Evolutionary conservation across 2,888 invertebrate species (phyloP).

Genomic region (Drosophila greeni): DNA sequence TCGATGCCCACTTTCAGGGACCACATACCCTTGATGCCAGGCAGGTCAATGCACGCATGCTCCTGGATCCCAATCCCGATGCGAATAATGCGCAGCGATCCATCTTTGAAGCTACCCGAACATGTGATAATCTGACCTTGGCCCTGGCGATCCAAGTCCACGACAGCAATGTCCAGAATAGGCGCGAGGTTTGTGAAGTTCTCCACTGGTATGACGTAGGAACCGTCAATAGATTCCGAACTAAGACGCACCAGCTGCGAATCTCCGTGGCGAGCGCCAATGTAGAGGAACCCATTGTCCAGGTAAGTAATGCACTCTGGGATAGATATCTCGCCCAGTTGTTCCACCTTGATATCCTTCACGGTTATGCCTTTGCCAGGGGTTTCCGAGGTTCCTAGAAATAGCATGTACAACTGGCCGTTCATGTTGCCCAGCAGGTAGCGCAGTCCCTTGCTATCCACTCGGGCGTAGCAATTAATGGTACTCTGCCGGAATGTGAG

Average conservation of each 20-base stretch:
- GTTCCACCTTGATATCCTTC: constrained; percentile 95
- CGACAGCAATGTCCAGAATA: constrained; percentile 98
- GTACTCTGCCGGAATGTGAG: constrained; percentile 97
- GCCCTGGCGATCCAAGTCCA: constrained; percentile 96
- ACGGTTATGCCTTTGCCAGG: constrained; percentile 87
- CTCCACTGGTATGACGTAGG: constrained; percentile 96
- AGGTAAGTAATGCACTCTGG: constrained; percentile 98
- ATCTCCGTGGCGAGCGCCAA: constrained; percentile 97
- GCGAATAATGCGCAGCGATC: constrained; percentile 94
- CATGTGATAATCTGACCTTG: constrained; percentile 99
- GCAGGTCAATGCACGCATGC: constrained; percentile 97
- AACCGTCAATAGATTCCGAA: constrained; percentile 90
- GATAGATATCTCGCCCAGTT: constrained; percentile 93
- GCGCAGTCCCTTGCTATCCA: constrained; percentile 92
- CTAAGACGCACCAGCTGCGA: constrained; percentile 95
- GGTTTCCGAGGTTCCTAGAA: constrained; percentile 90
- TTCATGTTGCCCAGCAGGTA: constrained; percentile 96
- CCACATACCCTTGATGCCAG: constrained; percentile 99
- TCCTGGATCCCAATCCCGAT: constrained; percentile 99
- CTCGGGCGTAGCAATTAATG: constrained; percentile 95
- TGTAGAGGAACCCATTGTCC: constrained; percentile 98
- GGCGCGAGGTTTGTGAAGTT: constrained; percentile 98
- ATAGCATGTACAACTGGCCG: constrained; percentile 96
- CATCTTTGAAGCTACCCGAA: constrained; percentile 98
- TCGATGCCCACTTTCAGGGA: constrained; percentile 87